These are phyloP conservation scores for Polydrusus pterygomalis DNA, from an alignment of 2,888 invertebrate genomes.

Conservation along the genomic window DNA sequence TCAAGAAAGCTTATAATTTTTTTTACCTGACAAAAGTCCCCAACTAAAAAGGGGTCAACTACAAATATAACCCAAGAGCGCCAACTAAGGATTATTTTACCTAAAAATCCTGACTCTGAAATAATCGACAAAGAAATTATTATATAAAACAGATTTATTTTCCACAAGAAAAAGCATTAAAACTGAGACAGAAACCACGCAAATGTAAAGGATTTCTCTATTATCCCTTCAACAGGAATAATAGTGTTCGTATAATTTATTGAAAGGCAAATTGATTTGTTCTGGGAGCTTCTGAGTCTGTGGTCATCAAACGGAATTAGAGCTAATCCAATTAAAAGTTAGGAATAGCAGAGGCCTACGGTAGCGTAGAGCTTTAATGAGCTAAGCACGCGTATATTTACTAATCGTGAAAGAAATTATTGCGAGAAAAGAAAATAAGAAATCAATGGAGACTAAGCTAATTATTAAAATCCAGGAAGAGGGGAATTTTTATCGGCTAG, in stretches of 20 bases:
- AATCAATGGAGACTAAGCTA: neutral
- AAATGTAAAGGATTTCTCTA: constrained; percentile 8
- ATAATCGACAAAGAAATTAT: too few species aligned
- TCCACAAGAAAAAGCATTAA: too few species aligned
- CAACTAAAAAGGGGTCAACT: too few species aligned
- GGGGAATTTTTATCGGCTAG: too few species aligned
- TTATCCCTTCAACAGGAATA: constrained; percentile 22
- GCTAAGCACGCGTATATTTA: constrained; percentile 37
- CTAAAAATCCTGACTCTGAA: too few species aligned
- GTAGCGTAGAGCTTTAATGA: constrained; percentile 55
- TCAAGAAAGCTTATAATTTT: too few species aligned
- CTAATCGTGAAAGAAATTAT: constrained; percentile 41
- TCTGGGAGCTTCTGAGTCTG: constrained; percentile 66
- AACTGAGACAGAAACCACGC: neutral
- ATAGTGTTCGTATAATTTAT: constrained; percentile 62
- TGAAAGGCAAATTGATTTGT: constrained; percentile 69
- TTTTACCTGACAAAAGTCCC: too few species aligned
- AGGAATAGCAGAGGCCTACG: constrained; percentile 63
- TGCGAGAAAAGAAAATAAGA: constrained; percentile 8
- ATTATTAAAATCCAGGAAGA: too few species aligned
- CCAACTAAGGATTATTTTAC: too few species aligned
- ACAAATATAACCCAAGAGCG: too few species aligned
- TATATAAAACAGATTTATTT: too few species aligned
- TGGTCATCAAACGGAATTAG: constrained; percentile 72
- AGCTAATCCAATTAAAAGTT: constrained; percentile 74